These are phyloP conservation scores for Stenichneumon culpator DNA, from an alignment of 2,888 invertebrate genomes.

Conservation along the genomic window DNA sequence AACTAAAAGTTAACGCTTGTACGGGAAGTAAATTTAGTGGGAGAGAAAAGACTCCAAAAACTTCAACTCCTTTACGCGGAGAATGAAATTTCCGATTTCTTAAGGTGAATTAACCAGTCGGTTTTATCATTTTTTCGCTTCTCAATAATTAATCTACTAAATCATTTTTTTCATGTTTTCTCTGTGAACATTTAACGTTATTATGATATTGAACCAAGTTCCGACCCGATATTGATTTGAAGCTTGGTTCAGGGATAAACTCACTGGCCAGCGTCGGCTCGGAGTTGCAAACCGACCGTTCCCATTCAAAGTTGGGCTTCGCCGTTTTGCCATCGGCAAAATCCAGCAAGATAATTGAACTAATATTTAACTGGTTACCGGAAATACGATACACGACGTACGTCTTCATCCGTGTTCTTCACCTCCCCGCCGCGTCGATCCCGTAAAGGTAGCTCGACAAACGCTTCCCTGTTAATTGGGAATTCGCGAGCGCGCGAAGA, in stretches of 20 bases:
- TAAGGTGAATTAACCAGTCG: not conserved
- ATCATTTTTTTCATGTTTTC: not conserved
- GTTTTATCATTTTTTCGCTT: not conserved
- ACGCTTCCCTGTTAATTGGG: conserved; percentile 17
- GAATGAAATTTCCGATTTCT: not conserved
- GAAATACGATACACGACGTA: not conserved
- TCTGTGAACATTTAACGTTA: not conserved
- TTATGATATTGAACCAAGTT: not conserved
- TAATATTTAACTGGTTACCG: not conserved
- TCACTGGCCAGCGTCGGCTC: not conserved
- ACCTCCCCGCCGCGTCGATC: not conserved
- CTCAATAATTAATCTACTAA: not conserved
- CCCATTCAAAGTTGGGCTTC: not conserved
- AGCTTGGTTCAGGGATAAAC: no score
- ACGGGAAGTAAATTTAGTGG: not conserved
- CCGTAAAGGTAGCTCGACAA: not conserved
- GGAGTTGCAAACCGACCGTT: not conserved
- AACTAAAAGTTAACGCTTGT: not conserved
- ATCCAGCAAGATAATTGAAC: not conserved
- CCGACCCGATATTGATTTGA: no score
- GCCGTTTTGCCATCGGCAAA: no score
- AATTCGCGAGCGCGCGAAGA: conserved; percentile 14
- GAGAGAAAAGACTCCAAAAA: not conserved
- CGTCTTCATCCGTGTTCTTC: not conserved
- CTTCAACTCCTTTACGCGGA: not conserved